Base-by-base conservation (phyloP, 2,888 invertebrate genomes). In the Hymenopus coronatus region DNA sequence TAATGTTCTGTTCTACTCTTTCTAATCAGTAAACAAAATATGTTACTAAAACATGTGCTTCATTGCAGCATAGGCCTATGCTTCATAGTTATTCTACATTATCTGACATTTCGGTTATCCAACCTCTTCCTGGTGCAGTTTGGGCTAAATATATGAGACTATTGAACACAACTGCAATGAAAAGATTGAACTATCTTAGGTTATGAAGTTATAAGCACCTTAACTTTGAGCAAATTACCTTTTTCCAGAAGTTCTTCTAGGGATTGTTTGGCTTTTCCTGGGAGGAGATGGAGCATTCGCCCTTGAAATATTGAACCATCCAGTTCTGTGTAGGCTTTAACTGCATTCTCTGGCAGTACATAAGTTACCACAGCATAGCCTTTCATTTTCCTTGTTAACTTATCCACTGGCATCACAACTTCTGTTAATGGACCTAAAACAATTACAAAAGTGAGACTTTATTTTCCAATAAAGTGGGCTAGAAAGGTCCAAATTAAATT, bases 241-340 rank as follows among this genome's bases (percentile, higher is more conserved):
- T 92, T 91, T 87, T 92, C 91, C 4, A 92, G 90, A 9, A 91
- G 89, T 81, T 93, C 93, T 82, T 92, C 91, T 0, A 92, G 89
- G 33, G 94, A 92, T 27, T 94, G 93, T 91, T 96, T 96, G 1
- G 95, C 94, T 93, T 97, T 97, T 8, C 97, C 98, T 0, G 99
- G 98, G 90, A 99, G 94, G 81, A 99, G 94, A 94, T 99, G 99
- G 89, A 99, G 93, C 96, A 99, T 96, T 91, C 99, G 94, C 0
- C 99, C 99, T 92, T 98, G 97, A 92, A 98, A 97, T 88, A 96
- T 95, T 0, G 96, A 96, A n/a, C 99, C 99, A 93, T 99, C 99
- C 3, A 99, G 94, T 91, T 96, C 96, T 0, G 96, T 94, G 92
- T 96, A 99, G 0, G 99, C 99, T 91, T 95, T 96, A 0, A 97